These are phyloP conservation scores for Sarcophaga subvicina DNA, from an alignment of 2,888 invertebrate genomes.

Conservation along the genomic window DNA sequence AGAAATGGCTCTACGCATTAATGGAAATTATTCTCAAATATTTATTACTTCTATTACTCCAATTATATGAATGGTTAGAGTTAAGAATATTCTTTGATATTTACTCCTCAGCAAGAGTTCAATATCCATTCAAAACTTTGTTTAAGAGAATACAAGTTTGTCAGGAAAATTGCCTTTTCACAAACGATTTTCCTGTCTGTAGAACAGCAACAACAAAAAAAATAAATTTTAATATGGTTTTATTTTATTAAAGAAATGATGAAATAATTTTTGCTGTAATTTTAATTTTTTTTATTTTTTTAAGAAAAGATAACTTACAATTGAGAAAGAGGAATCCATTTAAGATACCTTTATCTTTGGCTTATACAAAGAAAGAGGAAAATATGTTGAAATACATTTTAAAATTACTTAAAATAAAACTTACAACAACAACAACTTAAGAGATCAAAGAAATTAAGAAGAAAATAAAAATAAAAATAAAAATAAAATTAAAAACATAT, in stretches of 20 bases:
- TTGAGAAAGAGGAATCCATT: conserved; percentile 36
- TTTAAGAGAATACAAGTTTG: no score
- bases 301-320: conserved; percentile 17
- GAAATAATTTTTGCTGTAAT: not conserved
- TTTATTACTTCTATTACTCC: no score
- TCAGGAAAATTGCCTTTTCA: no score
- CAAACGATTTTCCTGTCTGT: not conserved
- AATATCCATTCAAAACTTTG: no score
- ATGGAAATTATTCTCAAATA: no score
- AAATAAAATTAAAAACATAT: conserved; percentile 22
- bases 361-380: conserved; percentile 8
- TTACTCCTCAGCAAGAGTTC: no score
- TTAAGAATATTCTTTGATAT: no score
- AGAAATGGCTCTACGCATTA: no score
- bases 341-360: conserved; percentile 28
- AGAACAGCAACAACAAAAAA: not conserved
- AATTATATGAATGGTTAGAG: no score
- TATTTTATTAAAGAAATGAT: not conserved
- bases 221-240: not conserved
- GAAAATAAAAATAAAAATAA: not conserved
- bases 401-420: conserved; percentile 38
- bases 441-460: not conserved
- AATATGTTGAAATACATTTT: conserved; percentile 37
- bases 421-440: not conserved
- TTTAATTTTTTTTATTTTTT: not conserved